A percentile compares a stretch with the other conserved stretches of the same genome.
These are phyloP conservation scores for Thalassaphorura encarpata DNA, from an alignment of 1,140 invertebrate species.

Conservation along the genomic window DNA sequence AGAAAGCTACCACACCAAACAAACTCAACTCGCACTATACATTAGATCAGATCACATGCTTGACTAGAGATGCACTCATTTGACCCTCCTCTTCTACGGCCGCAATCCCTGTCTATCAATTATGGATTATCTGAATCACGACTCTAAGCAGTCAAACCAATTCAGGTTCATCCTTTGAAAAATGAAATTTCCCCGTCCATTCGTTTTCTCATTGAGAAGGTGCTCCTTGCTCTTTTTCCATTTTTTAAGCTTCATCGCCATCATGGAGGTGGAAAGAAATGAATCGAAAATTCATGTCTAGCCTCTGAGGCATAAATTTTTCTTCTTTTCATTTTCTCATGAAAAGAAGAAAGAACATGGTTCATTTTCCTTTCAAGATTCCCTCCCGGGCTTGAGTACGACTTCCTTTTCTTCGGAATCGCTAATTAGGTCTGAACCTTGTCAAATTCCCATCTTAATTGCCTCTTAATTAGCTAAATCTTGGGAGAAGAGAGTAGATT, in stretches of 20 bases:
- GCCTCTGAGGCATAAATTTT: constrained; percentile 8
- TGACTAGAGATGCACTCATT: background rate
- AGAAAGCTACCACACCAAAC: constrained; percentile 2
- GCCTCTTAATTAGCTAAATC: constrained; percentile 32
- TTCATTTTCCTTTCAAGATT: too few relatives aligned
- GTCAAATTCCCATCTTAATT: constrained; percentile 33
- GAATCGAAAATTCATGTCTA: constrained; percentile 18
- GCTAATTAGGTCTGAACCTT: constrained; percentile 33
- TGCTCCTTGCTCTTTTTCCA: background rate
- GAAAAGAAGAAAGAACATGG: too few relatives aligned
- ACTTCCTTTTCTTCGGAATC: constrained; percentile 33
- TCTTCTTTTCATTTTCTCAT: constrained; percentile 15
- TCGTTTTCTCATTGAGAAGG: too few relatives aligned
- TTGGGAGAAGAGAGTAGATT: background rate
- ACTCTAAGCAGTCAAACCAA: background rate
- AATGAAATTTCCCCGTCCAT: too few relatives aligned
- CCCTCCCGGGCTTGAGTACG: too few relatives aligned
- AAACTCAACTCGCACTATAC: background rate
- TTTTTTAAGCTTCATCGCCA: background rate
- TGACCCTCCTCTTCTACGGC: background rate
- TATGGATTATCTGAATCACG: constrained; percentile 4
- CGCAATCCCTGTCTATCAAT: constrained; percentile 9
- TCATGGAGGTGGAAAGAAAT: background rate
- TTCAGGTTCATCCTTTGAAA: too few relatives aligned
- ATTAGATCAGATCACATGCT: constrained; percentile 12